These are phyloP conservation scores for Tapirus indicus DNA, from an alignment of 2,797 vertebrate genomes.

Conservation along the genomic window DNA sequence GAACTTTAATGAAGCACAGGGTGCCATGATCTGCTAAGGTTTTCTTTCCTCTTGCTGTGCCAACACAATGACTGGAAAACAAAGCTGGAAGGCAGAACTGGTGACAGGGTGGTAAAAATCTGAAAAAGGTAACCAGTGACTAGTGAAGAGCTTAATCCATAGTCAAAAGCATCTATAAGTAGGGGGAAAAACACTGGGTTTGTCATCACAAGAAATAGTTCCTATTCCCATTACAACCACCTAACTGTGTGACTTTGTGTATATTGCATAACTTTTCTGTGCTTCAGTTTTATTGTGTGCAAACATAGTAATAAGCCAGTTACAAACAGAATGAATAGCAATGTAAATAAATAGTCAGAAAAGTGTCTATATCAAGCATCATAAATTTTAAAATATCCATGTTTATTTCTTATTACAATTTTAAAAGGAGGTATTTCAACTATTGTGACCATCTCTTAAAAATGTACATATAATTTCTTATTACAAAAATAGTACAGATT, in stretches of 20 bases:
- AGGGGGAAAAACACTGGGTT: neutral
- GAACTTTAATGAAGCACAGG: neutral
- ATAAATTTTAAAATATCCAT: neutral
- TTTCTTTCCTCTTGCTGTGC: neutral
- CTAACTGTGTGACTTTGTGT: neutral
- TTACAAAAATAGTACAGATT: neutral
- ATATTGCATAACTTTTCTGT: neutral
- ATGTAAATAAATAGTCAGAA: neutral
- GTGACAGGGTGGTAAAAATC: neutral
- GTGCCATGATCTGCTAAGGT: neutral
- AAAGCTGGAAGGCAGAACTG: neutral
- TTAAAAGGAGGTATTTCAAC: constrained; percentile 8
- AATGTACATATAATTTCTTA: neutral
- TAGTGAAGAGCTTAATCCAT: neutral
- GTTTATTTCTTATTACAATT: constrained; percentile 28
- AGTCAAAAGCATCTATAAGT: neutral
- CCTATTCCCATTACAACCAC: neutral
- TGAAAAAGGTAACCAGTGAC: neutral
- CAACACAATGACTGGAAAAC: neutral
- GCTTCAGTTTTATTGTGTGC: neutral
- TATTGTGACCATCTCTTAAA: neutral
- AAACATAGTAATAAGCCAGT: neutral
- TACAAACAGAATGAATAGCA: constrained; percentile 17
- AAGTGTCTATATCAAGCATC: neutral
- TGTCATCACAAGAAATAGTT: neutral